Evolutionary conservation across 2,888 invertebrate species (phyloP).

Genomic region (Lordiphosa andalusiaca): DNA sequence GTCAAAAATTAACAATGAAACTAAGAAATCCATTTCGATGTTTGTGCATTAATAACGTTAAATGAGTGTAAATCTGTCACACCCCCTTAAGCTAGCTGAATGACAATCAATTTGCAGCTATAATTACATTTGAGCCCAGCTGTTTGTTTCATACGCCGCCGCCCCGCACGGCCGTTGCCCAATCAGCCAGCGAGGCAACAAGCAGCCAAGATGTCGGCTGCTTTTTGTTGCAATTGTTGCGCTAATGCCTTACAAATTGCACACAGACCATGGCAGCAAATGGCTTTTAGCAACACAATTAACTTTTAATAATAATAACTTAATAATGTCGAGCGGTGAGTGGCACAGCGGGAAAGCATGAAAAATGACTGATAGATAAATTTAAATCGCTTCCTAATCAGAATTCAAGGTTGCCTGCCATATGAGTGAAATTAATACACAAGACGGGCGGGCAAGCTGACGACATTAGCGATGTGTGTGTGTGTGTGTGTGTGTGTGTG

Average conservation of each 20-base stretch:
- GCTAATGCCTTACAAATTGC: constrained; percentile 54
- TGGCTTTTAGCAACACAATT: constrained; percentile 61
- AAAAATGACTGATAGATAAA: constrained; percentile 57
- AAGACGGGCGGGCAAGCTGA: constrained; percentile 19
- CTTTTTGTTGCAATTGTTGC: constrained; percentile 55
- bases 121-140: constrained; percentile 54
- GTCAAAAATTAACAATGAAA: too few relatives aligned
- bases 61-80: neutral
- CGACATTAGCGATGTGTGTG: constrained; percentile 30
- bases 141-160: constrained; percentile 62
- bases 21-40: too few relatives aligned
- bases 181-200: constrained; percentile 26
- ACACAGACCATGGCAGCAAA: constrained; percentile 24
- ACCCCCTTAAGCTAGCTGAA: constrained; percentile 18
- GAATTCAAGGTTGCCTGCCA: constrained; percentile 64
- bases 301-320: constrained; percentile 63
- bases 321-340: constrained; percentile 43
- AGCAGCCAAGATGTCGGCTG: constrained; percentile 47
- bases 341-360: constrained; percentile 17
- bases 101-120: constrained; percentile 34
- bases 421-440: constrained; percentile 70
- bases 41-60: too few relatives aligned
- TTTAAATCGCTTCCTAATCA: constrained; percentile 72
- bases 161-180: constrained; percentile 42
- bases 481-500: too few relatives aligned